Evolutionary conservation across 92 coral and sea anemone species (phyloP).

Genomic region (Meandrina meandrites): DNA sequence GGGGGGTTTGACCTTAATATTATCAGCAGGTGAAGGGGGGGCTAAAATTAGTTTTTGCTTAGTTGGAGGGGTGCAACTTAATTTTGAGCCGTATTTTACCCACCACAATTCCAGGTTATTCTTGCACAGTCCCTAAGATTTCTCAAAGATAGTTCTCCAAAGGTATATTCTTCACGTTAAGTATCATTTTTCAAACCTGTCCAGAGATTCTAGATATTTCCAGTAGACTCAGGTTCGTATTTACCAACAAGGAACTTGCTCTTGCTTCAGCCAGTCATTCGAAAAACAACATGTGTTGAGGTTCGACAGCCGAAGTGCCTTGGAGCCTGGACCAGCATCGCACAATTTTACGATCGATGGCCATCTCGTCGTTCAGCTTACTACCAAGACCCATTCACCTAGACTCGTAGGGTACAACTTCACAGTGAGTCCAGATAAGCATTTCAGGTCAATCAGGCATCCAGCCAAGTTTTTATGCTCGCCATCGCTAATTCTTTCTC

Average conservation of each 20-base stretch:
- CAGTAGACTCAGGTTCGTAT: slow-evolving; percentile 1
- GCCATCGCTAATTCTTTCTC: slow-evolving; percentile 59
- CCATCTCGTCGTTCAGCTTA: slow-evolving; percentile 30
- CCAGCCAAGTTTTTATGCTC: slow-evolving; percentile 47
- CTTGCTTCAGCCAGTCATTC: slow-evolving; percentile 18
- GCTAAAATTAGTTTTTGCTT: no score
- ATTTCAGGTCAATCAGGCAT: slow-evolving; percentile 31
- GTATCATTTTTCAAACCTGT: no score
- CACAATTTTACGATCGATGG: slow-evolving; percentile 23
- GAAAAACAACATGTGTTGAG: not conserved
- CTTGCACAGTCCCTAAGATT: no score
- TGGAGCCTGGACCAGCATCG: slow-evolving; percentile 28
- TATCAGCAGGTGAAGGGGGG: no score
- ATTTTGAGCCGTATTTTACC: no score
- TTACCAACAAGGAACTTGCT: slow-evolving; percentile 6
- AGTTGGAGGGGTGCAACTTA: no score
- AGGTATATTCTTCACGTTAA: no score
- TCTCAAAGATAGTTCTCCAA: no score
- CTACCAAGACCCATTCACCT: slow-evolving; percentile 47
- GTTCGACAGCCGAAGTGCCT: not conserved
- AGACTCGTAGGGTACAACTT: slow-evolving; percentile 34
- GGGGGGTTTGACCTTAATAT: no score
- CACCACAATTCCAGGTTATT: no score
- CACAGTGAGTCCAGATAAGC: slow-evolving; percentile 40
- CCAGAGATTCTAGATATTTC: no score